phyloP scores from a whole-genome alignment of 2,888 invertebrate species.

The Lathronympha strigana region DNA sequence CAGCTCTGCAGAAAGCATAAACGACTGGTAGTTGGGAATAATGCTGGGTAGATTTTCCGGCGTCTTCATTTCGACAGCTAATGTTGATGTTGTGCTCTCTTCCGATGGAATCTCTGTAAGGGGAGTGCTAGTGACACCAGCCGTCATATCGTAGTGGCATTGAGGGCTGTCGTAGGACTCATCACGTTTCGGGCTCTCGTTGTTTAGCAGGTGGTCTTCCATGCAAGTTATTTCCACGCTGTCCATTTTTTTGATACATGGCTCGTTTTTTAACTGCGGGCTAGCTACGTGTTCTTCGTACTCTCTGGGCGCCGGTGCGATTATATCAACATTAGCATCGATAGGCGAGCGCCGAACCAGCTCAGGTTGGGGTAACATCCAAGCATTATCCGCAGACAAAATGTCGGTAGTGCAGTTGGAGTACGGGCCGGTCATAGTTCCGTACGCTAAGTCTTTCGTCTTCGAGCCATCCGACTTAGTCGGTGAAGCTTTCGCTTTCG shows the following conservation, averaged over 20 bases:
- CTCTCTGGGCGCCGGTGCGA: conserved; percentile 54
- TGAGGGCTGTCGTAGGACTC: conserved; percentile 59
- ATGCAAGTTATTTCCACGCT: conserved; percentile 73
- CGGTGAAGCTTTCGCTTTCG: conserved; percentile 67
- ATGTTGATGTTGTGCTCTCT: conserved; percentile 52
- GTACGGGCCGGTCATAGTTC: conserved; percentile 69
- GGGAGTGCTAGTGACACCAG: conserved; percentile 74
- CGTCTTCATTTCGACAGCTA: conserved; percentile 53
- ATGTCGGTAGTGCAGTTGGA: conserved; percentile 74
- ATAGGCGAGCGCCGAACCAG: conserved; percentile 67
- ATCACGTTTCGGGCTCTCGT: conserved; percentile 48
- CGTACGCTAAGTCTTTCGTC: conserved; percentile 74
- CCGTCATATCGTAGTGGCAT: conserved; percentile 63
- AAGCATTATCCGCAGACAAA: conserved; percentile 65
- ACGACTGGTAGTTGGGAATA: conserved; percentile 63
- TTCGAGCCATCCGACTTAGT: conserved; percentile 66
- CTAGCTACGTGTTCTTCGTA: conserved; percentile 45
- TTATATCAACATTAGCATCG: conserved; percentile 53
- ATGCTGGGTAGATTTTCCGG: conserved; percentile 49
- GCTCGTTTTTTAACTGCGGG: conserved; percentile 58
- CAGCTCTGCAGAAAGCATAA: conserved; percentile 66
- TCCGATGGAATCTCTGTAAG: conserved; percentile 50
- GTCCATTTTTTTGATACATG: conserved; percentile 68
- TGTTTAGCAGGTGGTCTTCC: conserved; percentile 58
- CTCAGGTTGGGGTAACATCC: conserved; percentile 71